Conservation (phyloP, 1,140 invertebrate species). For the Drosophila kepulauana region DNA sequence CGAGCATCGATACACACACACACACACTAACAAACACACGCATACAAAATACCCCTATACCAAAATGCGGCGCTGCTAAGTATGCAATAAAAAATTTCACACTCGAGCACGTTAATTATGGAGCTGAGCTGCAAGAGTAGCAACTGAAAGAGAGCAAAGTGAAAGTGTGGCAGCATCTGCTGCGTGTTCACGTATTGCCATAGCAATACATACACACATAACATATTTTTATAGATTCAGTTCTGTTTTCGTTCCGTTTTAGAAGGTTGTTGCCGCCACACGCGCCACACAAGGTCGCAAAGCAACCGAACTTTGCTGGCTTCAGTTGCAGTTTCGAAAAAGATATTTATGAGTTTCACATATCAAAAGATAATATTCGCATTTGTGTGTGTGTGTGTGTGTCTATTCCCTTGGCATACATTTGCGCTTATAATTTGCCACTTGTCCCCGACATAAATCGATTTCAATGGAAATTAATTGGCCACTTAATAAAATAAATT, state of each 20-base stretch:
- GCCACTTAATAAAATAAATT: too few species aligned
- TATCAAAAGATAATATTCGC: not conserved
- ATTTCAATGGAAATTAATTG: too few species aligned
- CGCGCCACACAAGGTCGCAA: slow-evolving; percentile 7
- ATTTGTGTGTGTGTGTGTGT: too few species aligned
- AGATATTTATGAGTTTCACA: not conserved
- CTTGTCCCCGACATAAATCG: too few species aligned
- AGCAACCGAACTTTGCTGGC: not conserved
- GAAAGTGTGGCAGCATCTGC: slow-evolving; percentile 1
- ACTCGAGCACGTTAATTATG: slow-evolving; percentile 78
- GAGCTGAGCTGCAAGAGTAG: not conserved
- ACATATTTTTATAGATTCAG: slow-evolving; percentile 28
- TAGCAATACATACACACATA: slow-evolving; percentile 19
- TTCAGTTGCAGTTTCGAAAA: slow-evolving; percentile 7
- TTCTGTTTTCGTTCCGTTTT: not conserved
- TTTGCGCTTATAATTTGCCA: too few species aligned
- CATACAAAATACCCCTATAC: not conserved
- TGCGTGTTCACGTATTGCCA: slow-evolving; percentile 16
- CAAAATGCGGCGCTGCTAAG: slow-evolving; percentile 56
- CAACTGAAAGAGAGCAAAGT: not conserved
- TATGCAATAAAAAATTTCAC: slow-evolving; percentile 82
- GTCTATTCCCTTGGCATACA: too few species aligned
- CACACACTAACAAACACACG: not conserved
- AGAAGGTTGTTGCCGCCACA: not conserved
- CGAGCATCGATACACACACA: slow-evolving; percentile 53